Evolutionary conservation across 2,888 invertebrate genomes (phyloP).

Genomic region (Drosophila birchii): DNA sequence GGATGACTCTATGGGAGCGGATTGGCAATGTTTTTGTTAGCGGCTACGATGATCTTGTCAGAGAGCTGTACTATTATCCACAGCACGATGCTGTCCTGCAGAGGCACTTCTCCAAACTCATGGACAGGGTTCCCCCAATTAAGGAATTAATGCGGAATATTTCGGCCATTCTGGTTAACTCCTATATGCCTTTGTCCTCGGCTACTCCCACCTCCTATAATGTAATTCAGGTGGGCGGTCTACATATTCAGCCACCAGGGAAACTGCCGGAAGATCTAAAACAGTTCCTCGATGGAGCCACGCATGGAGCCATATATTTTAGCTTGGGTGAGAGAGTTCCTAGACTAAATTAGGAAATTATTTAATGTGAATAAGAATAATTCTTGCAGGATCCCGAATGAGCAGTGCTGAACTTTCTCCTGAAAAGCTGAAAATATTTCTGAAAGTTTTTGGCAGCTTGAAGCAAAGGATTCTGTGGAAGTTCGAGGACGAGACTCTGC

Average conservation of each 20-base stretch:
- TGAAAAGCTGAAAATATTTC: slow-evolving; percentile 79
- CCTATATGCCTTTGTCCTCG: too few species aligned
- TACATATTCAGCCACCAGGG: too few species aligned
- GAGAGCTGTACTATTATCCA: slow-evolving; percentile 73
- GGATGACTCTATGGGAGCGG: slow-evolving; percentile 86
- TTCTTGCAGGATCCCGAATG: slow-evolving; percentile 82
- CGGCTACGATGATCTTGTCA: slow-evolving; percentile 65
- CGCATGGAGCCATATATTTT: too few species aligned
- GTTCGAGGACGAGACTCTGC: slow-evolving; percentile 82
- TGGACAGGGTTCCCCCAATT: slow-evolving; percentile 77
- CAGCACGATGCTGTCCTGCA: slow-evolving; percentile 72
- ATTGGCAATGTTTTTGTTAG: slow-evolving; percentile 84
- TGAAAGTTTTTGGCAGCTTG: slow-evolving; percentile 82
- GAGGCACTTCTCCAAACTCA: slow-evolving; percentile 70
- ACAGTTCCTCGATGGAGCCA: too few species aligned
- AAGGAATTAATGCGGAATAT: slow-evolving; percentile 84
- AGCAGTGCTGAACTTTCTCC: slow-evolving; percentile 82
- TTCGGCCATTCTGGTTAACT: slow-evolving; percentile 64
- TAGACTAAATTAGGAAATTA: too few species aligned
- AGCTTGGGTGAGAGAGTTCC: too few species aligned
- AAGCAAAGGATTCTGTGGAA: slow-evolving; percentile 85
- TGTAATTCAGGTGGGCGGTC: too few species aligned
- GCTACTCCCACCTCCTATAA: too few species aligned
- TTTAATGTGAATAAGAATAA: not conserved
- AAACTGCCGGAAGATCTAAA: too few species aligned